Base-by-base conservation (phyloP, 2,797 vertebrate genomes). In the Silurus lanzhouensis region DNA sequence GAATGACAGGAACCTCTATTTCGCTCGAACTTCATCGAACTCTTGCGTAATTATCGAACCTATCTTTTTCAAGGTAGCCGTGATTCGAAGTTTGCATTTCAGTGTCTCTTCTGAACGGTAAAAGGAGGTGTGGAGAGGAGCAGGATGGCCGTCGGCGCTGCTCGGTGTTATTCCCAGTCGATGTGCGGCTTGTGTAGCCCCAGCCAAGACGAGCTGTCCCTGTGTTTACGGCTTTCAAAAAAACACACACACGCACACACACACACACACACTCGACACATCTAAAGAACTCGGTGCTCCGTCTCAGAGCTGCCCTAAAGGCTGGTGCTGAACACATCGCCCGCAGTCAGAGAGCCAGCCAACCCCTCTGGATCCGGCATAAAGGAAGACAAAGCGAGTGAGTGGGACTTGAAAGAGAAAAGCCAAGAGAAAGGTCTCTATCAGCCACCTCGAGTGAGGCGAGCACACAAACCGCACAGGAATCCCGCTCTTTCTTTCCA, bases 401-500 rank as follows among this genome's bases (percentile, higher is more conserved):
- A 94, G 95, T 95, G 93, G 95, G 95, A 95, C 94, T 95, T 94
- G 87, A 95, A 94, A 95, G 93, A 92, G 90, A 74, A 92, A 94
- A 91, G 91, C 85, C 90, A 84, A 89, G 91, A 92, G 92, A 93
- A 92, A 94, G 94, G 94, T 95, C 93, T 91, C 92, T 91, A 90
- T 91, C 93, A 89, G 91, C 94, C 93, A 92, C 83, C 89, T 90
- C 90, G 88, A 91, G 87, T 89, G 82, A 85, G 85, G 91, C 90
- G 83, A 60, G 91, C 79, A 85, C 83, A 70, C 84, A 88, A 86
- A 88, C 68, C 82, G 66, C 88, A 91, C 85, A 87, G 88, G 90
- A 92, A 89, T 90, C 83, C 57, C 61, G 2, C 44, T 52, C 71
- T 83, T 61, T 71, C 31, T 83, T 77, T 57, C 79, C 80, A 38